Evolutionary conservation across 2,797 vertebrate genomes (phyloP), one percentile per base, ranked within the genome.

Genomic region (Tokudaia tokunoshimensis): DNA sequence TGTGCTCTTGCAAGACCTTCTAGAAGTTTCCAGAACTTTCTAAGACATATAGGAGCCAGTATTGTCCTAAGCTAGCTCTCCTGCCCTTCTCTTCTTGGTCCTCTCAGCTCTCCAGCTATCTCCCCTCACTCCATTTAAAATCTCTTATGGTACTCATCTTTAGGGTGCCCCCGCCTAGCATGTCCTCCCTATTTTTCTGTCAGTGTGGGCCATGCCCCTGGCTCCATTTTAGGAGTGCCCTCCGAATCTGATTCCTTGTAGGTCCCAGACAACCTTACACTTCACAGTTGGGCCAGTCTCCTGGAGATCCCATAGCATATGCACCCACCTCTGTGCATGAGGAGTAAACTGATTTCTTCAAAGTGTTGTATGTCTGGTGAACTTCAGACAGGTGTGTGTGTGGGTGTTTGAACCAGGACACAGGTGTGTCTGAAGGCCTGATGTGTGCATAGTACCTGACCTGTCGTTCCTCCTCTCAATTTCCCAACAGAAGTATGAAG

Each of bases 11-110:
- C 15, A 70, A 85, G 75, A 93, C n/a, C 26, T 95, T 91, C 65
- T 78, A 76, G 89, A 96, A 94, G 74, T 65, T 97, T 94, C 80
- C 55, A 74, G 93, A 96, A 94, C 74, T 47, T 96, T 94, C 87
- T 55, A 67, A 92, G 88, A 92, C 75, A 29, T 89, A 10, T 50
- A 11, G 31, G 80, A 82, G 22, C 29, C 88, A 81, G 59, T 74
- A 37, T 50, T 95, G 79, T 6, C 6, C 29, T 19, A 37, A 47
- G 31, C 0, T 26, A 63, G 6, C 14, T 63, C 41, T 47, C 41
- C 0, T 57, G 31, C 87, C 52, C 26, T 12, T 3, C 22, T 31
- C 52, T n/a, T 91, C 20, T 13, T 70, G 22, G 0, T 59, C 20
- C 19, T 61, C 20, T 70, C 65, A 57, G 85, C 47, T 85, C 70